These are phyloP conservation scores for Aleiodes alternator DNA, from an alignment of 2,888 invertebrate genomes.

Conservation along the genomic window DNA sequence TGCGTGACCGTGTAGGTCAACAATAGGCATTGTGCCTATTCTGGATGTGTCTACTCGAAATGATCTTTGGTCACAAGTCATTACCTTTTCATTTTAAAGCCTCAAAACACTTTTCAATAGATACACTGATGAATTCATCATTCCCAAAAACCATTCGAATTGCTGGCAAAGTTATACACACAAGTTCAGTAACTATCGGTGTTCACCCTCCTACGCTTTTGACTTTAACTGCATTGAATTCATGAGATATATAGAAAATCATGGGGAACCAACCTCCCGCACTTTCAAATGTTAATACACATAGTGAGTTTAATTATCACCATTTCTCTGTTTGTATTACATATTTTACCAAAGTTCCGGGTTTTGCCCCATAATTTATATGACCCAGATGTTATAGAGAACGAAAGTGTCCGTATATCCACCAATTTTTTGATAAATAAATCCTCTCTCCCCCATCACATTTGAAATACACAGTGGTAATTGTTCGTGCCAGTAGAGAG, in stretches of 20 bases:
- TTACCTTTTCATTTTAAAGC: constrained; percentile 73
- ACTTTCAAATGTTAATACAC: constrained; percentile 4
- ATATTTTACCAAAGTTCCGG: constrained; percentile 8
- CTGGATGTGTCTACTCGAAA: constrained; percentile 67
- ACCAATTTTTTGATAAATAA: constrained; percentile 1
- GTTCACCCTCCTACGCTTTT: constrained; percentile 12
- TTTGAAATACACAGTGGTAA: neutral
- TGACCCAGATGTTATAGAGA: constrained; percentile 49
- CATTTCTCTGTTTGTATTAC: too few species aligned
- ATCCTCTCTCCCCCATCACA: neutral
- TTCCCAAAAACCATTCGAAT: constrained; percentile 50
- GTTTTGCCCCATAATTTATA: neutral
- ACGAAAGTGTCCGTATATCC: constrained; percentile 38
- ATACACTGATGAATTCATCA: constrained; percentile 16
- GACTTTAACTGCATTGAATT: neutral
- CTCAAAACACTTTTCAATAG: constrained; percentile 44
- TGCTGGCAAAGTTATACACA: constrained; percentile 54
- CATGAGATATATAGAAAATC: constrained; percentile 1
- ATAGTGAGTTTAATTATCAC: too few species aligned
- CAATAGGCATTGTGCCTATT: constrained; percentile 69
- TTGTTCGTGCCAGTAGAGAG: constrained; percentile 36
- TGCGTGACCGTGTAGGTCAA: constrained; percentile 73
- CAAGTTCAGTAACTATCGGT: constrained; percentile 16
- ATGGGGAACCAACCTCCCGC: constrained; percentile 37
- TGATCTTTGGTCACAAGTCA: constrained; percentile 74